Percentiles rank a stretch among this genome's conserved stretches.
Conservation (phyloP, 2,113 vertebrate species). For the Phodopus roborovskii region DNA sequence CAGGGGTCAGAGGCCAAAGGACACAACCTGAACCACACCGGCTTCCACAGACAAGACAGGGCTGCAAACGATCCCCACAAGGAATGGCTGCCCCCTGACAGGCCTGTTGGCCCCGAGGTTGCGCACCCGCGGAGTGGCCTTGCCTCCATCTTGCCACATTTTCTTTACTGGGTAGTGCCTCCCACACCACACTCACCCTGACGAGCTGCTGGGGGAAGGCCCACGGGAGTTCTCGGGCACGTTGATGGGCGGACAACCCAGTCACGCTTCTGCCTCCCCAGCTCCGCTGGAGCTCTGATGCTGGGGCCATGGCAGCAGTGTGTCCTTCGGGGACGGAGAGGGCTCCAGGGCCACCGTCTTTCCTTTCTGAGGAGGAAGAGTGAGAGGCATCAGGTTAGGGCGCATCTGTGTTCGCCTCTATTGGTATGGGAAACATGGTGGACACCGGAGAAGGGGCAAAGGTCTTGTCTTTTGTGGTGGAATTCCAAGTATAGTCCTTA, state of each 20-base stretch:
- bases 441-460: not conserved
- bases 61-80: rapidly evolving
- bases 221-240: constrained; percentile 97
- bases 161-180: no score
- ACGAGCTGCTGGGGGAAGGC: constrained; percentile 97
- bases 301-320: constrained; percentile 87
- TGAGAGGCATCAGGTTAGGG: constrained; percentile 45
- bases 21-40: rapidly evolving
- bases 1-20: not conserved
- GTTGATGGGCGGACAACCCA: constrained; percentile 99
- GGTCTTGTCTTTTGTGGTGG: no score
- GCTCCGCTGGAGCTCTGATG: constrained; percentile 85
- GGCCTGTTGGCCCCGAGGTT: no score
- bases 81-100: no score
- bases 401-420: not conserved
- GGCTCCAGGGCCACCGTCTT: constrained; percentile 82
- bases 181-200: constrained; percentile 89
- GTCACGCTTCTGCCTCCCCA: constrained; percentile 94
- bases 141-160: no score
- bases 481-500: no score
- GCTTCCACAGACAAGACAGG: no score
- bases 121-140: rapidly evolving
- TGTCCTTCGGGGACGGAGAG: constrained; percentile 84
- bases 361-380: constrained; percentile 76
- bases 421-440: rapidly evolving